phyloP scores from a whole-genome alignment of 2,113 vertebrate genomes.

The Percina caprodes region DNA sequence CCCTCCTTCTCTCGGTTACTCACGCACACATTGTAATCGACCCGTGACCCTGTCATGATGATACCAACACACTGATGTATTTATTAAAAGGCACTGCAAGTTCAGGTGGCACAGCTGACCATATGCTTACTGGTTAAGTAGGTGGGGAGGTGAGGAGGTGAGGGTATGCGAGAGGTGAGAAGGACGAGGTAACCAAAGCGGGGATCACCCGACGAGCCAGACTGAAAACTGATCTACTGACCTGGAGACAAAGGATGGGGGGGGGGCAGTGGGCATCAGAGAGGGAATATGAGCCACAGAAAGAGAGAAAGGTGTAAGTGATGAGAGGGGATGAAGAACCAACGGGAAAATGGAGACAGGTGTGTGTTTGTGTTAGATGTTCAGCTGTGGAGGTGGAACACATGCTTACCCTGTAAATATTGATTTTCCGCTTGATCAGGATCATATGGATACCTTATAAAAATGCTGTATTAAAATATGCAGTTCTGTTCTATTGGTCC shows the following conservation, averaged over 20 bases:
- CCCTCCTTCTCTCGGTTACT: slow-evolving; percentile 33
- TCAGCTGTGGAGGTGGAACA: slow-evolving; percentile 46
- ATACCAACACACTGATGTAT: slow-evolving; percentile 65
- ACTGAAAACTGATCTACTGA: slow-evolving; percentile 77
- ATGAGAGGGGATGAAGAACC: slow-evolving; percentile 37
- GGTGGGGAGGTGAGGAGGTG: slow-evolving; percentile 52
- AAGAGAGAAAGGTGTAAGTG: slow-evolving; percentile 12
- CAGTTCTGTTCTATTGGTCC: background rate
- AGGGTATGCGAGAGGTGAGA: slow-evolving; percentile 70
- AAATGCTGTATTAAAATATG: slow-evolving; percentile 19
- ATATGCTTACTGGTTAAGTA: slow-evolving; percentile 60
- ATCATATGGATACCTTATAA: slow-evolving; percentile 33
- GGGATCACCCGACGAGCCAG: slow-evolving; percentile 59
- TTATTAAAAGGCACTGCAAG: slow-evolving; percentile 63
- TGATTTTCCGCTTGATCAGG: slow-evolving; percentile 63
- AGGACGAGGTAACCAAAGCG: slow-evolving; percentile 73
- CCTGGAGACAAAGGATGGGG: slow-evolving; percentile 55
- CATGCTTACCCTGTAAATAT: slow-evolving; percentile 62
- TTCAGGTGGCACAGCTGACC: slow-evolving; percentile 59
- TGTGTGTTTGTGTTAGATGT: slow-evolving; percentile 48
- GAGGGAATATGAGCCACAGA: slow-evolving; percentile 56
- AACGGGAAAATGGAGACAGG: slow-evolving; percentile 34
- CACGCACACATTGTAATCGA: slow-evolving; percentile 51
- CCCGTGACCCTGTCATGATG: slow-evolving; percentile 72
- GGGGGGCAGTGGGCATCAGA: slow-evolving; percentile 51